A percentile compares a stretch with the other conserved stretches of the same genome.
phyloP scores from a whole-genome alignment of 2,888 invertebrate genomes.

The Apamea anceps region DNA sequence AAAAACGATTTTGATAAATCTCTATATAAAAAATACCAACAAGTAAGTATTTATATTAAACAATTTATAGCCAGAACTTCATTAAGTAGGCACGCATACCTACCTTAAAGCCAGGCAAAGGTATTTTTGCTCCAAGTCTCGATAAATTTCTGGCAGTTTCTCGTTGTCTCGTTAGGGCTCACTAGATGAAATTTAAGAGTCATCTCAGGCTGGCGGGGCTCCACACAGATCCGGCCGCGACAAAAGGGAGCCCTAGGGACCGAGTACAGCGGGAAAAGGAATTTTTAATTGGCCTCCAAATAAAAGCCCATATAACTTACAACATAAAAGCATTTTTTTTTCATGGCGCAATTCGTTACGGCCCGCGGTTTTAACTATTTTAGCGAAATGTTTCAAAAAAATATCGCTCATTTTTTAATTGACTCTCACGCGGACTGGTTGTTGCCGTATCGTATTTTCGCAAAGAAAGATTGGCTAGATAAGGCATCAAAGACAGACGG shows the following conservation, averaged over 20 bases:
- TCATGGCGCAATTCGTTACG: constrained; percentile 72
- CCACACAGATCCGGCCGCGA: constrained; percentile 82
- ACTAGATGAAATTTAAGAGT: constrained; percentile 85
- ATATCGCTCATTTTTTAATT: constrained; percentile 65
- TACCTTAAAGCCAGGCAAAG: constrained; percentile 41
- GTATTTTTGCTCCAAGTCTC: constrained; percentile 66
- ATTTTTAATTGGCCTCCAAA: constrained; percentile 87
- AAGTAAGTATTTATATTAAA: constrained; percentile 27
- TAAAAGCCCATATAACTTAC: constrained; percentile 80
- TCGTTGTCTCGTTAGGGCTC: constrained; percentile 80
- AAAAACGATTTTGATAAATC: constrained; percentile 1
- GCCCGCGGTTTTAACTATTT: constrained; percentile 69
- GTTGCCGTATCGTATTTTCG: constrained; percentile 67
- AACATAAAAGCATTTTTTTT: constrained; percentile 75
- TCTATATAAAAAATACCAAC: constrained; percentile 10
- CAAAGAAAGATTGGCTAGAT: constrained; percentile 68
- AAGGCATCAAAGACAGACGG: constrained; percentile 67
- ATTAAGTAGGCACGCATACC: constrained; percentile 39
- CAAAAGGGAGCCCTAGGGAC: constrained; percentile 81
- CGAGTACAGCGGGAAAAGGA: constrained; percentile 79
- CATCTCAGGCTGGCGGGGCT: constrained; percentile 75
- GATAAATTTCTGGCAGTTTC: constrained; percentile 62
- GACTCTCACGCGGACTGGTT: constrained; percentile 61
- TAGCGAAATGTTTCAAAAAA: constrained; percentile 66
- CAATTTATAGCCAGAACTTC: constrained; percentile 33